phyloP scores from a whole-genome alignment of 2,113 vertebrate species.

The Dicentrarchus labrax region DNA sequence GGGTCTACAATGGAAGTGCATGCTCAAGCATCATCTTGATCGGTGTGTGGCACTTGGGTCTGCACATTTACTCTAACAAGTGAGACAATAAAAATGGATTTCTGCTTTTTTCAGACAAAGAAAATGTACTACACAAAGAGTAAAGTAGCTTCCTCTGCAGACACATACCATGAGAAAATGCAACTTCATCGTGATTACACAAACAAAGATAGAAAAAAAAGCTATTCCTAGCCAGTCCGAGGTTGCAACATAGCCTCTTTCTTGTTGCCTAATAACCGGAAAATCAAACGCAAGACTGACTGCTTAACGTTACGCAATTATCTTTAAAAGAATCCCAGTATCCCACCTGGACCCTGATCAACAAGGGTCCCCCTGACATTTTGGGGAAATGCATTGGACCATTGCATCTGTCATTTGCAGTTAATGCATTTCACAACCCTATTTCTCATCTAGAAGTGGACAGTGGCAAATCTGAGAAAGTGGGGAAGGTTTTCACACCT shows the following conservation, averaged over 20 bases:
- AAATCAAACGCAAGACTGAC: slow-evolving; percentile 44
- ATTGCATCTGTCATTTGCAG: background rate
- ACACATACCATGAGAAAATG: slow-evolving; percentile 42
- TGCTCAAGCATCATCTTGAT: background rate
- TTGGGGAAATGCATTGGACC: background rate
- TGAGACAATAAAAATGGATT: slow-evolving; percentile 26
- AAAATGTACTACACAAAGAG: slow-evolving; percentile 13
- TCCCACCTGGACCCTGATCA: background rate
- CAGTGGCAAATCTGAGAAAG: background rate
- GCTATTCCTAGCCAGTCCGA: slow-evolving; percentile 28
- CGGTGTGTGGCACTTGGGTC: background rate
- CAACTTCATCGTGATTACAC: slow-evolving; percentile 29
- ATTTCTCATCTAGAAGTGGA: slow-evolving; percentile 3
- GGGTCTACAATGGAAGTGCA: background rate
- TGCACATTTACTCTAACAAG: background rate
- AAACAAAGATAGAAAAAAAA: slow-evolving; percentile 14
- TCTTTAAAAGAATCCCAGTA: slow-evolving; percentile 19
- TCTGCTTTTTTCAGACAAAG: slow-evolving; percentile 24
- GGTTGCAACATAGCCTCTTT: slow-evolving; percentile 61
- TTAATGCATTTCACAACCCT: background rate
- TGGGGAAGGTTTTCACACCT: slow-evolving; percentile 18
- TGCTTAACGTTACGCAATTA: slow-evolving; percentile 43
- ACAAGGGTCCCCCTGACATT: background rate
- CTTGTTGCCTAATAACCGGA: slow-evolving; percentile 39
- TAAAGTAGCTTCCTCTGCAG: slow-evolving; percentile 35